phyloP scores from a whole-genome alignment of 2,888 invertebrate genomes.

The Eupithecia pulchellata region DNA sequence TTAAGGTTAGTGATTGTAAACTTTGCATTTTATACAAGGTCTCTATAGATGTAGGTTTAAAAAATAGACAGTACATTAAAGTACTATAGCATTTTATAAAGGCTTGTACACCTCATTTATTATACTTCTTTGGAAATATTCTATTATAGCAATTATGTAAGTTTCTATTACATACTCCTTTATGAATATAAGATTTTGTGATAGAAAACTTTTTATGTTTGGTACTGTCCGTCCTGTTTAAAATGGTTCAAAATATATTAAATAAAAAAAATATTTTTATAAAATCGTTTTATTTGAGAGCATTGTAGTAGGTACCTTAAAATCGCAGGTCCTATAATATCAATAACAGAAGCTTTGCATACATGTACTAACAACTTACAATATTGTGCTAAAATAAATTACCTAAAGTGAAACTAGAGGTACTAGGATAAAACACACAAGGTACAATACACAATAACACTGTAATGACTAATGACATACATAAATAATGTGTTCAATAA shows the following conservation, averaged over 20 bases:
- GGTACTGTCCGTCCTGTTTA: constrained; percentile 23
- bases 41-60: background rate
- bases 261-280: constrained; percentile 6
- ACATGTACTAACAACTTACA: background rate
- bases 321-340: background rate
- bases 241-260: constrained; percentile 1
- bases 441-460: constrained; percentile 3
- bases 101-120: background rate
- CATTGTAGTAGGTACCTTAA: background rate
- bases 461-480: background rate
- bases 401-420: background rate
- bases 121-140: background rate
- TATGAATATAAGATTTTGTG: constrained; percentile 8
- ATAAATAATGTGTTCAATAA: background rate
- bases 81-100: background rate
- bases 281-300: constrained; percentile 1
- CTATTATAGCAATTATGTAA: background rate
- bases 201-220: constrained; percentile 12
- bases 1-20: constrained; percentile 20
- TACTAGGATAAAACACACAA: constrained; percentile 1
- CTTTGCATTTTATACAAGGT: constrained; percentile 18
- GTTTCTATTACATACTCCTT: background rate
- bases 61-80: background rate
- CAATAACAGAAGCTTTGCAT: background rate
- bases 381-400: background rate